Base-by-base conservation (phyloP, 1,140 invertebrate species). In the Lycorma delicatula region DNA sequence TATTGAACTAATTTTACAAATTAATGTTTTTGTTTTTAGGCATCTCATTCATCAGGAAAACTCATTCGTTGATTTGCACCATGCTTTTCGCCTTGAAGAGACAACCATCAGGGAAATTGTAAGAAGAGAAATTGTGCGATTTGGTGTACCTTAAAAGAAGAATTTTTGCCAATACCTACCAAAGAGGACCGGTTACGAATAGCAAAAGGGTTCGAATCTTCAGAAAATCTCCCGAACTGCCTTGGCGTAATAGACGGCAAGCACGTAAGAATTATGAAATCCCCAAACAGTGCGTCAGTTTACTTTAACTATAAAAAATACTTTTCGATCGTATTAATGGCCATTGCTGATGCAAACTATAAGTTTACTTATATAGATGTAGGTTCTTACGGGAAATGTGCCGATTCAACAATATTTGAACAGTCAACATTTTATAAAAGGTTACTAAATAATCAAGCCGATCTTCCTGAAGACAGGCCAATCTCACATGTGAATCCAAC, bases 251-350 rank as follows among this genome's bases (percentile, higher is more conserved):
- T 70, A 13, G 69, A 69, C 48, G 69, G 70, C 2, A 76, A 74
- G 51, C 70, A 75, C 55, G 56, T 76, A 20, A 25, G 60, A 26
- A 66, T 70, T 58, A 69, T 75, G 70, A 58, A 73, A 64, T 71
- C 71, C 28, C 1, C 34, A 23, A 63, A 66, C 29, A 66, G 63
- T 50, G 71, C 72, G 27, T 60, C 66, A 13, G 55, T 61, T 26
- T 77, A 62, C 64, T 71, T 64, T 44, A 77, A 76, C 58, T 73
- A 74, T 52, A 76, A 77, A 62, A 51, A 61, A 1, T 67, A 56
- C 49, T 73, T 67, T 49, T 71, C 68, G 34, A 66, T 75, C 18
- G 69, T 75, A 25, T 54, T 77, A 29, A 54, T 75, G 31, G 74
- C 69, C 16, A 48, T 75, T 31, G 68, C 69, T 18, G 72, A 75